Conservation (phyloP, 2,888 invertebrate genomes). For the Apodemia hepburni region DNA sequence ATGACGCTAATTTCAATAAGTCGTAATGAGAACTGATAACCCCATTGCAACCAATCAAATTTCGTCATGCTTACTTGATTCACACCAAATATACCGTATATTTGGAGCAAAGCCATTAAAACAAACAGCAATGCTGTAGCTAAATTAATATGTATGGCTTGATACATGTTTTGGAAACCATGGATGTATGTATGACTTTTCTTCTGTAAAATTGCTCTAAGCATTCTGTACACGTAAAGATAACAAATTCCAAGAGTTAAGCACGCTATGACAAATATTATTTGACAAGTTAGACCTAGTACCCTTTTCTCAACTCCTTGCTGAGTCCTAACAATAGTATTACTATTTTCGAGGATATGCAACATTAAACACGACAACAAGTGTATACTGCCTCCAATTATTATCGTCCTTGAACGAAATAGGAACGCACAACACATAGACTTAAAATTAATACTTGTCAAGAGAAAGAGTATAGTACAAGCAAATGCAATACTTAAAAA, state of each 20-base stretch:
- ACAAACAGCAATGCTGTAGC: constrained; percentile 92
- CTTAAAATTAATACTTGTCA: constrained; percentile 88
- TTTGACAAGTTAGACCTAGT: constrained; percentile 89
- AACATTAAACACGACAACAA: constrained; percentile 89
- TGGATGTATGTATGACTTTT: constrained; percentile 90
- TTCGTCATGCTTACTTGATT: constrained; percentile 81
- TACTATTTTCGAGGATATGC: constrained; percentile 87
- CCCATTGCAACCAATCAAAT: constrained; percentile 95
- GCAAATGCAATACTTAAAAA: constrained; percentile 94
- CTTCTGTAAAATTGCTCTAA: constrained; percentile 86
- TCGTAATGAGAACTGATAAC: constrained; percentile 92
- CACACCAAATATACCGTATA: constrained; percentile 84
- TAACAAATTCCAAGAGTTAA: constrained; percentile 92
- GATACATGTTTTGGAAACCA: constrained; percentile 89
- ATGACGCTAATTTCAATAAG: constrained; percentile 94
- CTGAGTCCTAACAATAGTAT: constrained; percentile 65
- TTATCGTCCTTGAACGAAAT: constrained; percentile 89
- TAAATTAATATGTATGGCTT: constrained; percentile 94
- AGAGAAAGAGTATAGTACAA: constrained; percentile 90
- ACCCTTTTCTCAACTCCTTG: constrained; percentile 79
- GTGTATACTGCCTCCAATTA: constrained; percentile 89
- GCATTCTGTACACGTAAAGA: constrained; percentile 89
- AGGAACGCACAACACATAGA: constrained; percentile 84
- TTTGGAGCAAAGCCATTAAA: constrained; percentile 89
- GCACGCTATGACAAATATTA: constrained; percentile 92